Evolutionary conservation across 1,140 invertebrate genomes (phyloP).

Genomic region (Yoshiicerus persimilis): DNA sequence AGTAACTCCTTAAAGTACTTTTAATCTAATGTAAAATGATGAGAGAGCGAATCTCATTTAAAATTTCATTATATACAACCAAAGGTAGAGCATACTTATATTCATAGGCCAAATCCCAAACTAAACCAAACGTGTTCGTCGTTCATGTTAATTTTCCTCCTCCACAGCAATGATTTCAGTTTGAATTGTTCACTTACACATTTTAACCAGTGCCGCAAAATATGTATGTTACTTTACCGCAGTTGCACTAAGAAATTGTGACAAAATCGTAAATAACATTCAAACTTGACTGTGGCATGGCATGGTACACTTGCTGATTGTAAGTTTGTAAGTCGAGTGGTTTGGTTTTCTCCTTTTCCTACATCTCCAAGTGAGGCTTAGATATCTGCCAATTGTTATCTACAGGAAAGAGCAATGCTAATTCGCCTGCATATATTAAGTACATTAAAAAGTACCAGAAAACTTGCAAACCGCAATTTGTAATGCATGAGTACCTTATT

Average conservation of each 20-base stretch:
- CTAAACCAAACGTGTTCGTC: neutral
- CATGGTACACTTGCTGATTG: neutral
- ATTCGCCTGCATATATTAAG: neutral
- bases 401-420: neutral
- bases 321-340: too few relatives aligned
- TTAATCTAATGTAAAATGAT: too few relatives aligned
- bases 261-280: conserved; percentile 16
- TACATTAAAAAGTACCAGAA: neutral
- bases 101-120: too few relatives aligned
- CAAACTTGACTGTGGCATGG: neutral
- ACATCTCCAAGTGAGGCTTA: too few relatives aligned
- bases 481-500: neutral
- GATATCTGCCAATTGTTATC: neutral
- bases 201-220: neutral
- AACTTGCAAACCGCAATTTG: neutral
- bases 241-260: neutral
- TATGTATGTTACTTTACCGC: neutral
- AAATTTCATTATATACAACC: neutral
- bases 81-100: neutral
- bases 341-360: neutral
- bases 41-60: neutral
- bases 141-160: neutral
- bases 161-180: neutral
- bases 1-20: neutral
- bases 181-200: neutral